Percentiles rank a stretch among this genome's conserved stretches.
Conservation (phyloP, 2,113 vertebrate species). For the Microcebus tavaratra region DNA sequence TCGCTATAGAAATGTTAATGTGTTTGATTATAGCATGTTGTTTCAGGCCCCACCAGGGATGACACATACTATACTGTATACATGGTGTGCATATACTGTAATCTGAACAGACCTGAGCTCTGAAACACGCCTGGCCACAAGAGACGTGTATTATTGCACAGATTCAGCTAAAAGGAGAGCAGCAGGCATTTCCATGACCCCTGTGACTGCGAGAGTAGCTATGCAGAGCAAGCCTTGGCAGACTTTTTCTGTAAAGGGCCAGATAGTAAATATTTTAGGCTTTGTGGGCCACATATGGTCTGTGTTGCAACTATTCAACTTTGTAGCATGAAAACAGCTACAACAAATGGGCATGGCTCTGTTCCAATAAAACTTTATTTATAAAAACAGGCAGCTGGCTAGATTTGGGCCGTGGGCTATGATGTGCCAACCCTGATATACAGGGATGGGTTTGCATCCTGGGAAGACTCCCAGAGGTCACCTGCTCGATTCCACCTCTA, state of each 20-base stretch:
- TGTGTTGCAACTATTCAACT: neutral
- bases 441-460: neutral
- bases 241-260: neutral
- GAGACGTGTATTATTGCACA: neutral
- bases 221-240: neutral
- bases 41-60: neutral
- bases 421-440: too few relatives aligned
- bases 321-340: neutral
- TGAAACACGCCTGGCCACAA: neutral
- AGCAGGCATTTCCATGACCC: neutral
- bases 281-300: neutral
- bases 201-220: neutral
- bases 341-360: neutral
- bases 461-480: neutral
- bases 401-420: neutral
- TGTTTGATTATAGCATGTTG: neutral
- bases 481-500: neutral
- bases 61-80: neutral
- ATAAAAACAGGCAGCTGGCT: neutral
- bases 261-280: conserved; percentile 27
- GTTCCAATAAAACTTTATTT: conserved; percentile 63
- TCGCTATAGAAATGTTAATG: neutral
- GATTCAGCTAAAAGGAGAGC: neutral
- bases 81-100: neutral
- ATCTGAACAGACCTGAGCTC: neutral